Base-by-base conservation (phyloP, 2,113 vertebrate species). In the Hucho hucho region DNA sequence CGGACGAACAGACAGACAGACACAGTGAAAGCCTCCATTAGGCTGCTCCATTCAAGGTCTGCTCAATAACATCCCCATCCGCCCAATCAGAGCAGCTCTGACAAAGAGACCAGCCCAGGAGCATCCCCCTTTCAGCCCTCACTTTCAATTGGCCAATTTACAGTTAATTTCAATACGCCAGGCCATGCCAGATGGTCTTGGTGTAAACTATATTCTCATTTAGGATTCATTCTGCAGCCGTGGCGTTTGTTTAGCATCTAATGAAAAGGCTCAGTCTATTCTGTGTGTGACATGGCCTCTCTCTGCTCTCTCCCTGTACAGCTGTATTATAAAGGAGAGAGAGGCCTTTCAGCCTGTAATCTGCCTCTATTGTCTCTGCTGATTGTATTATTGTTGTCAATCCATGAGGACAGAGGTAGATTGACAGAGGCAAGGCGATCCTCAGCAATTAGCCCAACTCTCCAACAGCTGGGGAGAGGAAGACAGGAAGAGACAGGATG, bases 181-280 rank as follows among this genome's bases (percentile, higher is more conserved):
- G 69, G 76, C 76, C 76, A 49, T 79, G 78, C 87, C 92, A 93
- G 91, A 92, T 92, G 91, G 87, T 84, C 69, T 81, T 73, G 83
- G 83, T 86, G 83, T 79, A 87, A 83, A 81, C 87, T 86, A 74
- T 76, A 83, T 83, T 83, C 83, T 85, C 81, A 75, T 90, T 91
- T 86, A 86, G 85, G 88, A 86, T 87, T 89, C 85, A 88, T 88
- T 86, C 82, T 73, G 86, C 80, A 80, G 84, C 84, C 77, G 79
- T 82, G 81, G 80, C 64, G 61, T 90, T 89, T 89, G 87, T 86
- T 89, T 86, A 85, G 80, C 73, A 75, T 83, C 76, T 89, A 90
- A 90, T 89, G 82, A 85, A 90, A 89, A 87, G 47, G 13, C 73
- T 81, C 73, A 63, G 49, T 80, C 74, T 81, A 72, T 80, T 84